Evolutionary conservation across 2,113 vertebrate species (phyloP), one percentile per base, ranked within the genome.

Genomic region (Hippoglossus stenolepis): DNA sequence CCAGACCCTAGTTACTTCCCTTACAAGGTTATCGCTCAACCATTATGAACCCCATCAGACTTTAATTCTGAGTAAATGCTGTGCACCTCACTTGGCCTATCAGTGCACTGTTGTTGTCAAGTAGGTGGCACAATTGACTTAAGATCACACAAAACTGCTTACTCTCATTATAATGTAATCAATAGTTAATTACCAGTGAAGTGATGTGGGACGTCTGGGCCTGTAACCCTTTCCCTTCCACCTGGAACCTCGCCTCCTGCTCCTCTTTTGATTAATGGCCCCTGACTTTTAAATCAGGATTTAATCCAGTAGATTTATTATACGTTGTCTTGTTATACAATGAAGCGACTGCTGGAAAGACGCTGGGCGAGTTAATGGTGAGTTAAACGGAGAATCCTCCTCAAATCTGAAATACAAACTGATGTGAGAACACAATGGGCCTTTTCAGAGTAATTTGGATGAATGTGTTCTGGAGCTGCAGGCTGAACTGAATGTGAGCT

Each of bases 141-240:
- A 65, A 84, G 85, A 84, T 87, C 75, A 70, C 82, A 69, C 83
- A 72, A 86, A 93, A 84, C 79, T 91, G 88, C 89, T 92, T 91
- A 89, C 79, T 86, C 82, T 86, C 85, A 89, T 91, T 92, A 88
- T 80, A 90, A 88, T 77, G 75, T 80, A 73, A 92, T 92, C 90
- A 87, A 91, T 92, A 91, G 80, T 87, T 84, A 92, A 93, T 92
- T 92, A 93, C 86, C 77, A 84, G 82, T 81, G 70, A 86, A 83
- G 87, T 81, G 85, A 87, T 87, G 84, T 73, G 65, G 72, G 82
- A 80, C 79, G 59, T 78, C 60, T 65, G 81, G 82, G 73, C 67
- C 75, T 73, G 61, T 78, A 76, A 72, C 75, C 78, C 82, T 77
- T 69, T 76, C 78, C 43, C 61, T 65, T 66, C 66, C 75, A 74